These are phyloP conservation scores for Protobothrops mucrosquamatus DNA, from an alignment of 2,113 vertebrate species.

Conservation along the genomic window DNA sequence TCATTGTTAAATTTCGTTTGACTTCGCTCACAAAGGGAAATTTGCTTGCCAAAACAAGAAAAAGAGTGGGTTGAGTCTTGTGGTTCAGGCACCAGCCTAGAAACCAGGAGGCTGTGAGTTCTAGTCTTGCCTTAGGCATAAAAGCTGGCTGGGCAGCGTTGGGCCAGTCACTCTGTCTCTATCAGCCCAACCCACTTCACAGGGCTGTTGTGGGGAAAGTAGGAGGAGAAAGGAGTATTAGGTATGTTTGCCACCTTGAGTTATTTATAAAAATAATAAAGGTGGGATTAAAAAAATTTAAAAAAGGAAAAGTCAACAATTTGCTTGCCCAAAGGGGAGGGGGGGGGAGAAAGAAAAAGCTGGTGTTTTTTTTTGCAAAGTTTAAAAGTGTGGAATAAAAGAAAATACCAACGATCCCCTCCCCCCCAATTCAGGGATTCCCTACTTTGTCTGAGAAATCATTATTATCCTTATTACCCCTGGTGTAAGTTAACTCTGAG, in stretches of 20 bases:
- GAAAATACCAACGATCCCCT: neutral
- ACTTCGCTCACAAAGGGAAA: neutral
- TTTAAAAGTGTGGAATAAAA: neutral
- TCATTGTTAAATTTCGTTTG: neutral
- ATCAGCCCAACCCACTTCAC: neutral
- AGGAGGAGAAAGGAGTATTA: neutral
- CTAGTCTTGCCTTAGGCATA: neutral
- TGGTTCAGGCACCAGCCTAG: neutral
- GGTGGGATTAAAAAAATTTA: neutral
- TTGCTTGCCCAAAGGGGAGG: neutral
- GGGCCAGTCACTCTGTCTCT: neutral
- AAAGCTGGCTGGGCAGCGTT: neutral
- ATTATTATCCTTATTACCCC: neutral
- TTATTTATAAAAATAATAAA: neutral
- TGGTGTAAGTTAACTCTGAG: neutral
- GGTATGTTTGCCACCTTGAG: neutral
- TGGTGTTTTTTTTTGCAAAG: neutral
- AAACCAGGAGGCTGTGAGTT: neutral
- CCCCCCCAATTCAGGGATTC: neutral
- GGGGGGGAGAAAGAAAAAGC: neutral
- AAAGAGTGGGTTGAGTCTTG: neutral
- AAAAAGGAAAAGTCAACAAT: neutral
- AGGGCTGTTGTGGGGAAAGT: neutral
- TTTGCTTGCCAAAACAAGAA: neutral
- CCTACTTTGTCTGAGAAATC: neutral